Conservation (phyloP, 2,113 vertebrate genomes). For the Hippolais icterina region DNA sequence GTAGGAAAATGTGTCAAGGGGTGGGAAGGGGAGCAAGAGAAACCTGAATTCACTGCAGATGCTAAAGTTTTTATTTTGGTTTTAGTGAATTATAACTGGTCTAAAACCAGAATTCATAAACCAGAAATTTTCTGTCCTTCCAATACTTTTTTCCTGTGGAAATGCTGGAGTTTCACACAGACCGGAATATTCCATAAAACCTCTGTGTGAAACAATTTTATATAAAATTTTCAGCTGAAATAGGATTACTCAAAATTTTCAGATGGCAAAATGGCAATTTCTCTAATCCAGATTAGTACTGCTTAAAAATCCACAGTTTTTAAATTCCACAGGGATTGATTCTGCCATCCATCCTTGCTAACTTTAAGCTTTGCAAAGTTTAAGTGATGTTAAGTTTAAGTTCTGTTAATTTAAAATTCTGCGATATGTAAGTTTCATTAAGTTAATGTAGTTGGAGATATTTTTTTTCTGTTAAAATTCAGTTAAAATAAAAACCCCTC, state of each 20-base stretch:
- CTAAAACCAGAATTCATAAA: background rate
- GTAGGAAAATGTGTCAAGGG: background rate
- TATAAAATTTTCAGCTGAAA: background rate
- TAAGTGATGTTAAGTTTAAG: too few species aligned
- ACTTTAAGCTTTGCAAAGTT: too few species aligned
- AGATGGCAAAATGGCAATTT: background rate
- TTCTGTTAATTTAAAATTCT: too few species aligned
- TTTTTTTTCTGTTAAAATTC: too few species aligned
- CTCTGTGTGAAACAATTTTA: background rate
- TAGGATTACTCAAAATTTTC: background rate
- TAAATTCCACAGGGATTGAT: background rate
- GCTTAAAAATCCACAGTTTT: background rate
- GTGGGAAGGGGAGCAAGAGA: background rate
- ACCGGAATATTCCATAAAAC: background rate
- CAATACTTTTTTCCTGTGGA: background rate
- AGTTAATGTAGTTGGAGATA: too few species aligned
- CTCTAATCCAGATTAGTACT: background rate
- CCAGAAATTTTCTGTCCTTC: background rate
- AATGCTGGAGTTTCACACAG: background rate
- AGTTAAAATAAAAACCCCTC: background rate
- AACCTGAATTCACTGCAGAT: background rate
- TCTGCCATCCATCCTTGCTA: background rate
- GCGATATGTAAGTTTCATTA: too few species aligned
- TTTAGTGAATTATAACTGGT: background rate
- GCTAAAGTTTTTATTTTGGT: background rate